phyloP scores from a whole-genome alignment of 2,888 invertebrate genomes.

The Volucella zonaria region DNA sequence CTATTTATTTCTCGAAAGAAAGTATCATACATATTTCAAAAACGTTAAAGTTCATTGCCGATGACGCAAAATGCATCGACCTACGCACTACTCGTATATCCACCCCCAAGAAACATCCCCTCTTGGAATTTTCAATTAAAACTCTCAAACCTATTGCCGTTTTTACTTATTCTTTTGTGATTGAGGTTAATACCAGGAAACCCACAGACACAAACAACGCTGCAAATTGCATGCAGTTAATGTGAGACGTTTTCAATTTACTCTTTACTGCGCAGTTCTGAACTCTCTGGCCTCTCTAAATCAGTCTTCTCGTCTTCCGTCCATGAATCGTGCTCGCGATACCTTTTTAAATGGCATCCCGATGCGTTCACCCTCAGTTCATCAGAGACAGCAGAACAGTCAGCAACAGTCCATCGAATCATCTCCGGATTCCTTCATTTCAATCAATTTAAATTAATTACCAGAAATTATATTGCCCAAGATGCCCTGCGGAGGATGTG shows the following conservation, averaged over 20 bases:
- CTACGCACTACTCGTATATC: too few relatives aligned
- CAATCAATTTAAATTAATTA: conserved; percentile 50
- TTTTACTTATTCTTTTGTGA: too few relatives aligned
- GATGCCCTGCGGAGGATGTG: conserved; percentile 71
- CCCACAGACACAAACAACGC: conserved; percentile 15
- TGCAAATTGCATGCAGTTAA: conserved; percentile 37
- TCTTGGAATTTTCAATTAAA: too few relatives aligned
- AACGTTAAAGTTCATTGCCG: too few relatives aligned
- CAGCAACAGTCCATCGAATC: background rate
- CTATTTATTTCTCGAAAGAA: too few relatives aligned
- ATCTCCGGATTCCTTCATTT: conserved; percentile 8
- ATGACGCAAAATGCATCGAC: too few relatives aligned
- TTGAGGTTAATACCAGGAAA: background rate
- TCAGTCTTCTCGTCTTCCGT: conserved; percentile 3
- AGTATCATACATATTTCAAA: too few relatives aligned
- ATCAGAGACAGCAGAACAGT: conserved; percentile 38
- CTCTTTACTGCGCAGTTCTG: conserved; percentile 43
- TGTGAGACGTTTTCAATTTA: conserved; percentile 8
- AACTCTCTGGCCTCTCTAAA: conserved; percentile 10
- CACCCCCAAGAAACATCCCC: too few relatives aligned
- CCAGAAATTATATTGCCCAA: conserved; percentile 25
- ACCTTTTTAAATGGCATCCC: conserved; percentile 29
- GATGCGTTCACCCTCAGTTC: conserved; percentile 38
- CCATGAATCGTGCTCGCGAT: background rate
- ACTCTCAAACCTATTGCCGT: too few relatives aligned